Base-by-base conservation (phyloP, 2,113 vertebrate species). In the Tinamus guttatus region DNA sequence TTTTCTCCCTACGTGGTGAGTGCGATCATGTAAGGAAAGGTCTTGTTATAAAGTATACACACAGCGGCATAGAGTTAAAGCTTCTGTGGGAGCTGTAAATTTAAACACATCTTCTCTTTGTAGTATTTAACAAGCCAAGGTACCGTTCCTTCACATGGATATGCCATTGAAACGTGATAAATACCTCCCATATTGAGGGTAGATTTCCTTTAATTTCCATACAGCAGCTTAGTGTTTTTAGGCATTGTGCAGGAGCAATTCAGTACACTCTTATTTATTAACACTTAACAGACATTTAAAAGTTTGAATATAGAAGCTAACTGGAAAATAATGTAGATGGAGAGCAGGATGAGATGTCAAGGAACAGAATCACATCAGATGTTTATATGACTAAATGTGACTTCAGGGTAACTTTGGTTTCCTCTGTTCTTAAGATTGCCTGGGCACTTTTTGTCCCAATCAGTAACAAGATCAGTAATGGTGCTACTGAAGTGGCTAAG, bases 181-280 rank as follows among this genome's bases (percentile, higher is more conserved):
- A 75, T 64, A 56, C 32, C 21, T 82, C 21, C 45, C 40, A 70
- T 89, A 59, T 30, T 85, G n/a, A 87, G n/a, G 41, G 77, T n/a
- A 74, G 8, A 59, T 82, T 95, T 84, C 65, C 69, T 90, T 77
- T 67, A 36, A 70, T 81, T 90, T 84, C 28, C 81, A 27, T 84
- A 70, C 40, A 90, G 20, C 16, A 70, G 32, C 30, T 63, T 69
- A 18, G 11, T 94, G 78, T 74, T 89, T 79, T 82, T 85, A 13
- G 81, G n/a, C 30, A 77, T 30, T 45, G 11, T 65, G 9, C 9
- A 73, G 90, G 64, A 36, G 18, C 13, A 89, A 27, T 30, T 79
- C n/a, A 45, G 10, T 27, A 73, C 15, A 54, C 59, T 54, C 16
- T 59, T 38, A 64, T 22, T 34, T 83, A 16, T 38, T 34, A 41